Evolutionary conservation across 2,888 invertebrate genomes (phyloP).

Genomic region (Brachyopa scutellaris): DNA sequence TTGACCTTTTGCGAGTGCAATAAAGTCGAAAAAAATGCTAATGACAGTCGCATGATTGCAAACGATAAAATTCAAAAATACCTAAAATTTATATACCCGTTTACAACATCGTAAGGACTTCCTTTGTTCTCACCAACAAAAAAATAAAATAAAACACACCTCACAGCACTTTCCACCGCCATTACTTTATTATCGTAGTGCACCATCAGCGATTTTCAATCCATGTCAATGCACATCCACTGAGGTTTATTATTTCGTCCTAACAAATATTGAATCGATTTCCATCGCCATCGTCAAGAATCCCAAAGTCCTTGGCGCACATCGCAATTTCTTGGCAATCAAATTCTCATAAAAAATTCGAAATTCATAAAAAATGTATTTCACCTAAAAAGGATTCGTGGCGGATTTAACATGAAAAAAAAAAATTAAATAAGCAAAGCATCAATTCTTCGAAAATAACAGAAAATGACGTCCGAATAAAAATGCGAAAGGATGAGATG

Average conservation of each 20-base stretch:
- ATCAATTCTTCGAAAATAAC: constrained; percentile 36
- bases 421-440: neutral
- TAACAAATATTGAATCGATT: constrained; percentile 18
- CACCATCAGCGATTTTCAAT: constrained; percentile 39
- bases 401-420: neutral
- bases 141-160: too few species aligned
- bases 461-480: constrained; percentile 57
- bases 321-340: constrained; percentile 48
- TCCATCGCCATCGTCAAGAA: neutral
- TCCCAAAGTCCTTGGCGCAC: neutral
- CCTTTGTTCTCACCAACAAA: too few species aligned
- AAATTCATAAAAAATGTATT: constrained; percentile 25
- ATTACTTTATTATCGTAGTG: constrained; percentile 18
- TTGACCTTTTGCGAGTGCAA: too few species aligned
- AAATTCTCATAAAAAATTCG: constrained; percentile 53
- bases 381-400: constrained; percentile 20
- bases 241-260: constrained; percentile 46
- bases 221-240: constrained; percentile 52
- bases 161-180: neutral
- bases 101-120: too few species aligned
- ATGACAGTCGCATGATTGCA: too few species aligned
- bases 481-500: constrained; percentile 30
- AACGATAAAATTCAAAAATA: too few species aligned
- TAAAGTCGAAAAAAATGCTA: too few species aligned
- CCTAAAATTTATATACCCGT: too few species aligned